Conservation (phyloP, 2,888 invertebrate species). For the Steinernema hermaphroditum region DNA sequence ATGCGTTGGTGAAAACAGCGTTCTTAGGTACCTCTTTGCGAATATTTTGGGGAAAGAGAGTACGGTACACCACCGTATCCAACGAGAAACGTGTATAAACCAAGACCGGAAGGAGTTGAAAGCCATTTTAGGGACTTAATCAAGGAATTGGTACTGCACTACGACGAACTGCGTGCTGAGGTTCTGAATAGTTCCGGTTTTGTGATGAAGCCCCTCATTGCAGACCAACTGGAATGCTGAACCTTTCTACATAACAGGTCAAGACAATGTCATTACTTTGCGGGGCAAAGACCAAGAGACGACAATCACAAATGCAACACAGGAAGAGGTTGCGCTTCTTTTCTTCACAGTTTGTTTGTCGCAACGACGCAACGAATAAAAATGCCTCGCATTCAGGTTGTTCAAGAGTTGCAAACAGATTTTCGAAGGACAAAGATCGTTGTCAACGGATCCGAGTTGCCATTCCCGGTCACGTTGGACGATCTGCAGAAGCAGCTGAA, state of each 20-base stretch:
- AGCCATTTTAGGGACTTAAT: neutral
- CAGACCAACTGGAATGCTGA: no score
- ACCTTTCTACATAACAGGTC: no score
- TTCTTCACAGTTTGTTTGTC: neutral
- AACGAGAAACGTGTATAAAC: conserved; percentile 26
- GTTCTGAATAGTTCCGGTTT: neutral
- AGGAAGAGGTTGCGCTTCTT: neutral
- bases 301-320: neutral
- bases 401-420: neutral
- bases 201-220: no score
- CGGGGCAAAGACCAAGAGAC: neutral
- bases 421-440: neutral
- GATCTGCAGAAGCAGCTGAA: neutral
- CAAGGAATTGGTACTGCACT: neutral
- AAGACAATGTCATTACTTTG: neutral
- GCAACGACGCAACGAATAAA: neutral
- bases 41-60: conserved; percentile 21
- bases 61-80: conserved; percentile 5
- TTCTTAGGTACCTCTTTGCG: neutral
- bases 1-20: neutral
- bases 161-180: neutral
- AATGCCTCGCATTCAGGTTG: neutral
- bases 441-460: neutral
- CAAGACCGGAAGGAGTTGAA: conserved; percentile 1
- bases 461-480: neutral